Evolutionary conservation across 2,113 vertebrate genomes (phyloP).

Genomic region (Bagarius yarrelli): DNA sequence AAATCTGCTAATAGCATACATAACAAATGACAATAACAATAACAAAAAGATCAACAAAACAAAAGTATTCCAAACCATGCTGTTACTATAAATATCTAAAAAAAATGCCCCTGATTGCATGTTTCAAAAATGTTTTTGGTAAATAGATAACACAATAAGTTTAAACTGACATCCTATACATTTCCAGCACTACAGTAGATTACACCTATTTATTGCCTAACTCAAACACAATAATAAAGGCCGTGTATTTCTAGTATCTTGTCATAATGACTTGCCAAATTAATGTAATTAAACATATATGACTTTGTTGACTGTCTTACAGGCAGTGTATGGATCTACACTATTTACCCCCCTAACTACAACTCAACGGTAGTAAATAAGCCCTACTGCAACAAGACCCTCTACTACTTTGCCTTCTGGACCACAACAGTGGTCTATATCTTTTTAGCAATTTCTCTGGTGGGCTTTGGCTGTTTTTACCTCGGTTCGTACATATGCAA

Average conservation of each 20-base stretch:
- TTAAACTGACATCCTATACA: no score
- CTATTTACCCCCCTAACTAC: conserved; percentile 69
- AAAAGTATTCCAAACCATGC: no score
- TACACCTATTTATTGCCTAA: no score
- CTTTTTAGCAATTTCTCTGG: conserved; percentile 28
- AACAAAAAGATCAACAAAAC: no score
- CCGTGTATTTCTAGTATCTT: background rate
- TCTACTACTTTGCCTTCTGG: conserved; percentile 74
- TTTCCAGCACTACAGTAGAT: no score
- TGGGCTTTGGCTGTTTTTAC: conserved; percentile 8
- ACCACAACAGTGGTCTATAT: conserved; percentile 63
- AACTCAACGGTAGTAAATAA: background rate
- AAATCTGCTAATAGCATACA: no score
- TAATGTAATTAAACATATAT: background rate
- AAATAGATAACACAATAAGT: background rate
- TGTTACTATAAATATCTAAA: no score
- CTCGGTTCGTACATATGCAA: background rate
- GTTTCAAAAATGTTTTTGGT: background rate
- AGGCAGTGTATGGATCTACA: conserved; percentile 76
- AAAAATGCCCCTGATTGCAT: no score
- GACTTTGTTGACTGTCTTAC: background rate
- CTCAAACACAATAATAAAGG: background rate
- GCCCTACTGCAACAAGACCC: conserved; percentile 60
- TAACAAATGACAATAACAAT: no score
- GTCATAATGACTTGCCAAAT: background rate